A percentile compares a stretch with the other conserved stretches of the same genome.
Conservation (phyloP, 2,797 vertebrate genomes). For the Tauraco hartlaubi region DNA sequence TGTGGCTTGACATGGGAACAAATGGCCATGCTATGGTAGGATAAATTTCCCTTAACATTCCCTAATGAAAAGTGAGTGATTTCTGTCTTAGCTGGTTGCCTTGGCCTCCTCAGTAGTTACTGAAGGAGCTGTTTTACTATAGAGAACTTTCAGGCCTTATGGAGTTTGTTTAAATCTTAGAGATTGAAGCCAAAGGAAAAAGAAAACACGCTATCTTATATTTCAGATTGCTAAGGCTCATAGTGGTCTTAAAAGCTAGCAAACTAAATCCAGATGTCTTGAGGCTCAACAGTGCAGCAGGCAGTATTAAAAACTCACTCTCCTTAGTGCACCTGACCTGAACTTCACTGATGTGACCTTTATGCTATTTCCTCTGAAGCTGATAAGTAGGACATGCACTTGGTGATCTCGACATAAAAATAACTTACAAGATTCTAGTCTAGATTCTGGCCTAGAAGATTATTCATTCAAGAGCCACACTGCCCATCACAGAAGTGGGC, state of each 20-base stretch:
- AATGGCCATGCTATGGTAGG: neutral
- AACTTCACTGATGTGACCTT: neutral
- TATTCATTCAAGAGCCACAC: neutral
- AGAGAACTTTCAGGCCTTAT: neutral
- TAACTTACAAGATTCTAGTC: neutral
- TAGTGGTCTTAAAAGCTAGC: neutral
- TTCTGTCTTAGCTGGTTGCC: neutral
- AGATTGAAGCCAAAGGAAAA: neutral
- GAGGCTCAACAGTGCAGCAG: neutral
- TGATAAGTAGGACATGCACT: neutral
- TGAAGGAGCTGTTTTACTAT: neutral
- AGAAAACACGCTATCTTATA: neutral
- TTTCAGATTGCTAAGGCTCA: neutral
- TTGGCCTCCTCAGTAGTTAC: neutral
- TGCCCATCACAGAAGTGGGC: neutral
- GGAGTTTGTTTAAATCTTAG: neutral
- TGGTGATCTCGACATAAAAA: neutral
- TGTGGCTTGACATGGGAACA: neutral
- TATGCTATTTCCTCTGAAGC: neutral
- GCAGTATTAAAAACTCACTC: neutral
- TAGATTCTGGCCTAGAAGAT: neutral
- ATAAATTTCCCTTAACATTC: neutral
- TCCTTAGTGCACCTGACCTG: neutral
- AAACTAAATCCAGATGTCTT: neutral
- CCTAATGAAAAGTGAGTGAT: neutral